These are phyloP conservation scores for Criorhina ranunculi DNA, from an alignment of 2,888 invertebrate species.

Conservation along the genomic window DNA sequence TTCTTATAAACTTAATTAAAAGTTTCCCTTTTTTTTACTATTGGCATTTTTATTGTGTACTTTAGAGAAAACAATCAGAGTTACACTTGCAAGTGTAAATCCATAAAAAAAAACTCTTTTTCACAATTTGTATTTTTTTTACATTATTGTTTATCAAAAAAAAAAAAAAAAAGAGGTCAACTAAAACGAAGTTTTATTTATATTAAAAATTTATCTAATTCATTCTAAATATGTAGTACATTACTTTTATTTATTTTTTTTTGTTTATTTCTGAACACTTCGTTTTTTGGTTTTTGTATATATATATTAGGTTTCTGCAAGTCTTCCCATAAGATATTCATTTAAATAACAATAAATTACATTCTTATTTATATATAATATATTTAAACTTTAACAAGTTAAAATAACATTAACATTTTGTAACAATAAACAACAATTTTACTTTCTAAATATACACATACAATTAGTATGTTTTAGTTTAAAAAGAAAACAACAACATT, in stretches of 20 bases:
- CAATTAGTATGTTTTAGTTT: conserved; percentile 29
- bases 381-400: conserved; percentile 49
- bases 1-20: conserved; percentile 36
- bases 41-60: conserved; percentile 54
- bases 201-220: conserved; percentile 60
- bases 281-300: conserved; percentile 39
- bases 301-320: conserved; percentile 50
- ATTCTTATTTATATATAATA: conserved; percentile 18
- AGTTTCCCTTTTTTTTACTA: conserved; percentile 35
- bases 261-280: conserved; percentile 65
- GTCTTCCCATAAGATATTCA: conserved; percentile 54
- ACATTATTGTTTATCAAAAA: conserved; percentile 44
- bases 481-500: conserved; percentile 54
- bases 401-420: conserved; percentile 60
- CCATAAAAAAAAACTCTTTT: conserved; percentile 40
- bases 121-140: conserved; percentile 36
- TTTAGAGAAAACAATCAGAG: conserved; percentile 44
- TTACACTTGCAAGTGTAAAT: conserved; percentile 14
- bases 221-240: conserved; percentile 33
- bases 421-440: conserved; percentile 62
- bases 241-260: conserved; percentile 27
- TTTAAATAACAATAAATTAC: conserved; percentile 31
- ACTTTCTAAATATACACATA: conserved; percentile 33
- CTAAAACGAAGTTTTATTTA: conserved; percentile 53
- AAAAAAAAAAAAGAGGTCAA: conserved; percentile 43